These are phyloP conservation scores for Taeniopygia guttata DNA, from an alignment of 2,797 vertebrate species.

Conservation along the genomic window DNA sequence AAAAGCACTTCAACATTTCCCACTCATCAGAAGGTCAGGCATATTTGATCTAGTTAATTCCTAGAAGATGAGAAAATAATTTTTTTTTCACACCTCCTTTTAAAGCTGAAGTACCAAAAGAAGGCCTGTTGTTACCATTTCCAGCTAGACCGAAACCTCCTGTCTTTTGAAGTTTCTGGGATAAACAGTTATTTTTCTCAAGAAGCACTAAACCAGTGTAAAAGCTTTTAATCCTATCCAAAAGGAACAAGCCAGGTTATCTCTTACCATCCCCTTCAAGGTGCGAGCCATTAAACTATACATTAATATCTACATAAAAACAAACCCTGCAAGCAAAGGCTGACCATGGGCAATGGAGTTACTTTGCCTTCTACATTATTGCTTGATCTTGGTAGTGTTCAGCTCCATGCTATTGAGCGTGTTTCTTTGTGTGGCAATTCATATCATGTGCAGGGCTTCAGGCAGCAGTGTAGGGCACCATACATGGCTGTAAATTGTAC, in stretches of 20 bases:
- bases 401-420: neutral
- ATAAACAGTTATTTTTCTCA: neutral
- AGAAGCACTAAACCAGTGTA: neutral
- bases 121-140: neutral
- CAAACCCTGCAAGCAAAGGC: neutral
- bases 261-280: neutral
- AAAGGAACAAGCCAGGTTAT: neutral
- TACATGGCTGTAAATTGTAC: neutral
- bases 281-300: neutral
- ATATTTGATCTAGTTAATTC: neutral
- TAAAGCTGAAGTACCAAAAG: neutral
- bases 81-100: neutral
- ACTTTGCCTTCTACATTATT: neutral
- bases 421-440: neutral
- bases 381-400: neutral
- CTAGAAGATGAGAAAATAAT: neutral
- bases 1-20: neutral
- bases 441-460: neutral
- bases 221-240: neutral
- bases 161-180: neutral
- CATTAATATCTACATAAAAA: neutral
- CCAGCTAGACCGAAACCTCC: neutral
- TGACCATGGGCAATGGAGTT: neutral
- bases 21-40: neutral
- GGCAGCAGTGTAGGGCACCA: neutral